phyloP scores from a whole-genome alignment of 2,797 vertebrate genomes.

The Emydoidea blandingii region DNA sequence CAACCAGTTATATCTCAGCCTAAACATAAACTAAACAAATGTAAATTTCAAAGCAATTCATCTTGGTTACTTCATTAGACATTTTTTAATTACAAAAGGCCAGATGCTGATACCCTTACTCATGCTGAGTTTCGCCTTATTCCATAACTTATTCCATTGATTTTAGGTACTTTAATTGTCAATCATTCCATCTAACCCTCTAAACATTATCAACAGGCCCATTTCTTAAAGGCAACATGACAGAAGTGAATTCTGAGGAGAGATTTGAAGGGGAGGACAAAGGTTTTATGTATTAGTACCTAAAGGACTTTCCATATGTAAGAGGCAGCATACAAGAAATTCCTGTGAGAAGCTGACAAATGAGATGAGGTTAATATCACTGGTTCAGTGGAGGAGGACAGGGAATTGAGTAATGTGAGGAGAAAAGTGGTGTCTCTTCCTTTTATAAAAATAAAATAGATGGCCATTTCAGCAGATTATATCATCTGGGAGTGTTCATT shows the following conservation, averaged over 20 bases:
- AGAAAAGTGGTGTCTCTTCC: too few species aligned
- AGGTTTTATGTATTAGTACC: not conserved
- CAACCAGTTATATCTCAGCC: not conserved
- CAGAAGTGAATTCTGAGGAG: not conserved
- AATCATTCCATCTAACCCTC: not conserved
- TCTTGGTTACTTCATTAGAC: not conserved
- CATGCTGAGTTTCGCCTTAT: not conserved
- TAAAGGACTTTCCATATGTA: not conserved
- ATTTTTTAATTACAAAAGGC: not conserved
- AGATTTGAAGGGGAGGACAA: not conserved
- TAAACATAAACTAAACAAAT: not conserved
- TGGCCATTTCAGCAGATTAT: too few species aligned
- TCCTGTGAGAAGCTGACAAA: not conserved
- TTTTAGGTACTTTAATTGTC: not conserved
- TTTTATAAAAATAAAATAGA: too few species aligned
- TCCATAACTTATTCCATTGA: not conserved
- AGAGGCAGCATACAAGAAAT: not conserved
- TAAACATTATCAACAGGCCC: not conserved
- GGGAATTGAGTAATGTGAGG: not conserved
- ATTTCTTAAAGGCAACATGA: not conserved
- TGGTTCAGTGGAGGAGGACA: not conserved
- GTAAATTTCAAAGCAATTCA: not conserved
- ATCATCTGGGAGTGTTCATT: not conserved
- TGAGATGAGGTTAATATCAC: not conserved
- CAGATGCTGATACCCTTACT: not conserved